Conservation (phyloP, 2,113 vertebrate species). For the Butorides virescens region DNA sequence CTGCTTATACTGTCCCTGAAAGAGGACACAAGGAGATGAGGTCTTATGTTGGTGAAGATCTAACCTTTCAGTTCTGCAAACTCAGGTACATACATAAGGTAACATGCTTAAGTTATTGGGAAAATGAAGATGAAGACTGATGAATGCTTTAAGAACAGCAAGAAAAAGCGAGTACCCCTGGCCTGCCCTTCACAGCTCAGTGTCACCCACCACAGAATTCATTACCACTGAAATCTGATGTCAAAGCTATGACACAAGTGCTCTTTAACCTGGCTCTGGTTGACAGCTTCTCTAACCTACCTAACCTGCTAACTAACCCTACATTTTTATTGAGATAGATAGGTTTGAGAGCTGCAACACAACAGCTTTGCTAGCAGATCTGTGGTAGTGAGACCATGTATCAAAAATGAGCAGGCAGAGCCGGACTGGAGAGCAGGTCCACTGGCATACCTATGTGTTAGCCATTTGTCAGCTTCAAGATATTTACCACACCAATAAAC, state of each 20-base stretch:
- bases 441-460: fast-evolving
- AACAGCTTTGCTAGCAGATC: not conserved
- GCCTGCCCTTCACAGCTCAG: not conserved
- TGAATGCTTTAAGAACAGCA: not conserved
- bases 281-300: not conserved
- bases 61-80: not conserved
- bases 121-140: not conserved
- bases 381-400: not conserved
- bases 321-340: not conserved
- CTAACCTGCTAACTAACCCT: not conserved
- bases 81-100: not conserved
- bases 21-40: not conserved
- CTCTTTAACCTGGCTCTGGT: not conserved
- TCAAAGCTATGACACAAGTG: not conserved
- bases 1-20: not conserved
- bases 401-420: not conserved
- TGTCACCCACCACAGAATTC: not conserved
- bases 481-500: not conserved
- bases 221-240: not conserved
- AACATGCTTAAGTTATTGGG: not conserved
- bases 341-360: not conserved
- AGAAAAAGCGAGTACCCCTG: not conserved
- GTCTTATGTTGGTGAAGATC: not conserved
- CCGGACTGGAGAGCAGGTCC: not conserved
- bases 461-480: not conserved